These are phyloP conservation scores for Calameuta filiformis DNA, from an alignment of 2,888 invertebrate species.

Conservation along the genomic window DNA sequence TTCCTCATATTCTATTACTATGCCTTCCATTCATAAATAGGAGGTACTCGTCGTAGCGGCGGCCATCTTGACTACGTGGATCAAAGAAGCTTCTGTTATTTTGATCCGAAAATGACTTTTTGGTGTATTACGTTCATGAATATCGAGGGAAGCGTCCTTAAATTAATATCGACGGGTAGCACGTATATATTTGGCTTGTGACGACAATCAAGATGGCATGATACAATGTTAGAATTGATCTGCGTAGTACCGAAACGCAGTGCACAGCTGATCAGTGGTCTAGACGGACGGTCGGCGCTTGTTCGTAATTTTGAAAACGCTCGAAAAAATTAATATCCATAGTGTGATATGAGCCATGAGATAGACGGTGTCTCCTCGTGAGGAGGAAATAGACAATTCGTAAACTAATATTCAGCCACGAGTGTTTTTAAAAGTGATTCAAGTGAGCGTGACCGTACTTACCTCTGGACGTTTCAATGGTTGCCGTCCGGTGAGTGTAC, in stretches of 20 bases:
- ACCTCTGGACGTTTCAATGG: conserved; percentile 51
- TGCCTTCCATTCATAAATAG: conserved; percentile 56
- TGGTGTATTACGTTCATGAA: not conserved
- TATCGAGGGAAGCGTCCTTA: not conserved
- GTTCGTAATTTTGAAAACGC: conserved; percentile 29
- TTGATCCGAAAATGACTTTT: not conserved
- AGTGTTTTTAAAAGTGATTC: conserved; percentile 18
- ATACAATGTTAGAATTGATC: not conserved
- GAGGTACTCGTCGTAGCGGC: conserved; percentile 35
- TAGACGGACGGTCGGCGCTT: conserved; percentile 48
- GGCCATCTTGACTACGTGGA: conserved; percentile 49
- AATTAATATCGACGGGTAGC: not conserved
- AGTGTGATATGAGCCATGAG: not conserved
- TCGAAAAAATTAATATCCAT: not conserved
- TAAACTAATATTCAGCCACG: conserved; percentile 1
- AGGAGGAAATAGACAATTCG: not conserved
- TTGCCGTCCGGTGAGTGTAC: conserved; percentile 55
- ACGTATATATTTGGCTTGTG: not conserved
- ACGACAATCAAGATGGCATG: not conserved
- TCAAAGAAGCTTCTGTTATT: conserved; percentile 22
- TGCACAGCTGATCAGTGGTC: conserved; percentile 60
- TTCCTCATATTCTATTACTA: conserved; percentile 30
- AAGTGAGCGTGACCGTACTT: conserved; percentile 29
- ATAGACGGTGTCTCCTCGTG: not conserved
- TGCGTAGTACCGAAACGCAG: conserved; percentile 28